phyloP scores from a whole-genome alignment of 2,113 vertebrate genomes.

The Stomatorhinus ivindoensis region DNA sequence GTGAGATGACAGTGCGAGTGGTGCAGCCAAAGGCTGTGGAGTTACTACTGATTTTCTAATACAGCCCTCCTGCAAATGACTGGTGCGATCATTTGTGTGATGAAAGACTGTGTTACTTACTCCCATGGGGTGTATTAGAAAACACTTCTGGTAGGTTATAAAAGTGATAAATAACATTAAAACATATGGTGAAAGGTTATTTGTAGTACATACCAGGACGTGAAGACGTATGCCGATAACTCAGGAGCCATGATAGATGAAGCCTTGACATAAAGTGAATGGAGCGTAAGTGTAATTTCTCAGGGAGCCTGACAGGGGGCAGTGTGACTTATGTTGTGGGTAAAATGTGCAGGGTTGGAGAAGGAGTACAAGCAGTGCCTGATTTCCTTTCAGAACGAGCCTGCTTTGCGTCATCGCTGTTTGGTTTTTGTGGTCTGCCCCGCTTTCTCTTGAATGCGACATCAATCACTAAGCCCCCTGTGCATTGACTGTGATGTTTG shows the following conservation, averaged over 20 bases:
- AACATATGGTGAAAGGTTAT: background rate
- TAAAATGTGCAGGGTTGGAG: background rate
- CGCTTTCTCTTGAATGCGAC: background rate
- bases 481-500: background rate
- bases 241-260: background rate
- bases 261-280: background rate
- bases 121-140: background rate
- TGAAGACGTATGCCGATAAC: background rate
- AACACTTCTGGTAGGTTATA: background rate
- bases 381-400: background rate
- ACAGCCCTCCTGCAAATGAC: background rate
- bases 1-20: background rate
- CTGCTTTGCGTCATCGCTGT: background rate
- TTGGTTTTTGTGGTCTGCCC: background rate
- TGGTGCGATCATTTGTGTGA: background rate
- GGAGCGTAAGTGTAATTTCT: background rate
- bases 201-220: background rate
- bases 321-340: background rate
- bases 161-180: slow-evolving; percentile 2
- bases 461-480: background rate
- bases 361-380: background rate
- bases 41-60: background rate
- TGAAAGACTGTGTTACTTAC: background rate
- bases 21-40: background rate
- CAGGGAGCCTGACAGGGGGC: background rate